Evolutionary conservation across 2,888 invertebrate species (phyloP).

Genomic region (Clunio marinus): DNA sequence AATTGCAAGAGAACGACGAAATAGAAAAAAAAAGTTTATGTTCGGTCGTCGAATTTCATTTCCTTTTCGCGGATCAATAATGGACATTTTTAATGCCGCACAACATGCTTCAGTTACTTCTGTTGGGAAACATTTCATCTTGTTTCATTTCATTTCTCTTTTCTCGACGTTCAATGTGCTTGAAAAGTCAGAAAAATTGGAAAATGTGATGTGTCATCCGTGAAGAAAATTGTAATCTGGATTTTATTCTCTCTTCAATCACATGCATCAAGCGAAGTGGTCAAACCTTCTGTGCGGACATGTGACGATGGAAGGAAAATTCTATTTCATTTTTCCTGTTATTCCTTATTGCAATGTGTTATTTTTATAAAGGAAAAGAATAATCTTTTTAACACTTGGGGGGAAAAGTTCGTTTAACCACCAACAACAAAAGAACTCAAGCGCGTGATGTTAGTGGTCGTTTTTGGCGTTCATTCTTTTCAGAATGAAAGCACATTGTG

Average conservation of each 20-base stretch:
- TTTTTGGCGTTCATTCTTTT: neutral
- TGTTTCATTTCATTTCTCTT: constrained; percentile 11
- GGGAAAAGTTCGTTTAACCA: too few species aligned
- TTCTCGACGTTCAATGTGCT: neutral
- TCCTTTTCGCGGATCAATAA: constrained; percentile 38
- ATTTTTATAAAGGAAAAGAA: neutral
- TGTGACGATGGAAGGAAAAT: neutral
- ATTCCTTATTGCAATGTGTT: constrained; percentile 17
- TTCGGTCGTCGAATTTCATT: constrained; percentile 12
- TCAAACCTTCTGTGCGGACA: neutral
- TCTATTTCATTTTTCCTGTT: too few species aligned
- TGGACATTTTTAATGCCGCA: constrained; percentile 38
- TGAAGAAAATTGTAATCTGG: constrained; percentile 37
- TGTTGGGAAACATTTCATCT: constrained; percentile 10
- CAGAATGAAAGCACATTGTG: neutral
- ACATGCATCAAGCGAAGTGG: neutral
- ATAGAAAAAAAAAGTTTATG: neutral
- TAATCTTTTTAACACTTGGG: too few species aligned
- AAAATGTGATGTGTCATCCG: constrained; percentile 34
- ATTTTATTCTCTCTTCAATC: neutral
- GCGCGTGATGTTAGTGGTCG: neutral
- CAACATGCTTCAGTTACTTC: constrained; percentile 20
- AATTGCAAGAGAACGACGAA: neutral
- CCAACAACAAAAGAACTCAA: neutral
- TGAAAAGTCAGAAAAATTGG: neutral